phyloP scores from a whole-genome alignment of 2,888 invertebrate species.

The Aproaerema taeniolella region DNA sequence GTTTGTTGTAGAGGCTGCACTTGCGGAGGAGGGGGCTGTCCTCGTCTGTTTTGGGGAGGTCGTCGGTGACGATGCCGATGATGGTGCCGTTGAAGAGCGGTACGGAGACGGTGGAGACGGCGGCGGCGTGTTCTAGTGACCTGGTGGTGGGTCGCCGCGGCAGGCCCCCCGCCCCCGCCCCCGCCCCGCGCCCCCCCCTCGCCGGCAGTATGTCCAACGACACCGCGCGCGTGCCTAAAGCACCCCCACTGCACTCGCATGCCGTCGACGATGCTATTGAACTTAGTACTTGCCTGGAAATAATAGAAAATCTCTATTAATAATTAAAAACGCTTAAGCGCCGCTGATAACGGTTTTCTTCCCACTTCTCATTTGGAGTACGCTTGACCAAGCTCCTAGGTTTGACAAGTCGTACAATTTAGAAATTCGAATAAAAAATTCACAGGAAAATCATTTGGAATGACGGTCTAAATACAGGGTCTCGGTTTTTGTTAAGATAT shows the following conservation, averaged over 20 bases:
- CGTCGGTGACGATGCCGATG: constrained; percentile 49
- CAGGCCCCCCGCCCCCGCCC: too few species aligned
- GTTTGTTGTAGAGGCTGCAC: constrained; percentile 52
- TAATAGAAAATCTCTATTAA: too few species aligned
- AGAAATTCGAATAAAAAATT: too few species aligned
- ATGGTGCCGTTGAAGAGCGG: constrained; percentile 65
- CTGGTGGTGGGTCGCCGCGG: constrained; percentile 39
- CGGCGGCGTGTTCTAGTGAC: constrained; percentile 53
- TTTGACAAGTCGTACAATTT: too few species aligned
- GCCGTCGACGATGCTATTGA: constrained; percentile 82
- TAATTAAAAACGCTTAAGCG: too few species aligned
- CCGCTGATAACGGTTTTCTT: too few species aligned
- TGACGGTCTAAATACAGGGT: too few species aligned
- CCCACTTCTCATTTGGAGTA: too few species aligned
- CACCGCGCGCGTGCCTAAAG: constrained; percentile 27
- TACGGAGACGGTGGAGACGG: constrained; percentile 53
- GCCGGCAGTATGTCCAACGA: constrained; percentile 41
- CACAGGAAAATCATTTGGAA: too few species aligned
- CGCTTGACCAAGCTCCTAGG: too few species aligned
- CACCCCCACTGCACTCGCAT: constrained; percentile 43
- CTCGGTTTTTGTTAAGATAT: too few species aligned
- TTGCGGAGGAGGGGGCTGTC: constrained; percentile 70
- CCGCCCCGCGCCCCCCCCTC: too few species aligned
- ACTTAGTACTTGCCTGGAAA: constrained; percentile 75
- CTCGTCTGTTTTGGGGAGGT: constrained; percentile 34